A percentile compares a stretch with the other conserved stretches of the same genome.
Conservation (phyloP, 2,888 invertebrate genomes). For the Cyrtodaria siliqua region DNA sequence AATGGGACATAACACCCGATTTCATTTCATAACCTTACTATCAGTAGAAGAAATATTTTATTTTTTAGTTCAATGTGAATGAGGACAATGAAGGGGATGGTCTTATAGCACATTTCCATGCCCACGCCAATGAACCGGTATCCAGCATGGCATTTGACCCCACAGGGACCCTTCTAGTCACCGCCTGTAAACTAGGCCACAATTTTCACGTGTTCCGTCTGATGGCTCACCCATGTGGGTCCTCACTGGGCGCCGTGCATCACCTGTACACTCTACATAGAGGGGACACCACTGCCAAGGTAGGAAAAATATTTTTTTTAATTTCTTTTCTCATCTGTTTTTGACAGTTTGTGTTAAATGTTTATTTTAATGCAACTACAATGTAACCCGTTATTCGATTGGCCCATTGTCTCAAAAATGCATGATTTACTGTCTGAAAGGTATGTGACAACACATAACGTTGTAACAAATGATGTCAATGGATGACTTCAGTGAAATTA, state of each 20-base stretch:
- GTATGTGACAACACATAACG: no score
- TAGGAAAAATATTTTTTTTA: slow-evolving; percentile 83
- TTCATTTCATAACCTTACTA: no score
- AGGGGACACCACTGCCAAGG: slow-evolving; percentile 98
- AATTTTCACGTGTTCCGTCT: slow-evolving; percentile 98
- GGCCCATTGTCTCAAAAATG: no score
- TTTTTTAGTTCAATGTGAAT: slow-evolving; percentile 87
- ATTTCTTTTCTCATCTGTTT: no score
- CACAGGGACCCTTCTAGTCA: slow-evolving; percentile 95
- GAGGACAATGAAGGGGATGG: slow-evolving; percentile 89
- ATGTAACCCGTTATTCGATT: no score
- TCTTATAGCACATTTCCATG: slow-evolving; percentile 87
- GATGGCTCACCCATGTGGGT: slow-evolving; percentile 96
- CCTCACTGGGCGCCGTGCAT: slow-evolving; percentile 91
- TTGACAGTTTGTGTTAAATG: no score
- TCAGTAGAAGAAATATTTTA: no score
- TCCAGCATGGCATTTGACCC: slow-evolving; percentile 96
- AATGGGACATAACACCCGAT: no score
- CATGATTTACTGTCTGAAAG: no score
- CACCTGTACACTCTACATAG: slow-evolving; percentile 97
- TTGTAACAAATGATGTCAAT: no score
- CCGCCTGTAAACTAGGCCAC: slow-evolving; percentile 96
- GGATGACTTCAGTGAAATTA: no score
- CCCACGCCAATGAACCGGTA: slow-evolving; percentile 91
- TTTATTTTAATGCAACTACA: no score